Percentiles rank a stretch among this genome's conserved stretches.
Conservation (phyloP, 2,888 invertebrate genomes). For the Sarcophaga variegata region DNA sequence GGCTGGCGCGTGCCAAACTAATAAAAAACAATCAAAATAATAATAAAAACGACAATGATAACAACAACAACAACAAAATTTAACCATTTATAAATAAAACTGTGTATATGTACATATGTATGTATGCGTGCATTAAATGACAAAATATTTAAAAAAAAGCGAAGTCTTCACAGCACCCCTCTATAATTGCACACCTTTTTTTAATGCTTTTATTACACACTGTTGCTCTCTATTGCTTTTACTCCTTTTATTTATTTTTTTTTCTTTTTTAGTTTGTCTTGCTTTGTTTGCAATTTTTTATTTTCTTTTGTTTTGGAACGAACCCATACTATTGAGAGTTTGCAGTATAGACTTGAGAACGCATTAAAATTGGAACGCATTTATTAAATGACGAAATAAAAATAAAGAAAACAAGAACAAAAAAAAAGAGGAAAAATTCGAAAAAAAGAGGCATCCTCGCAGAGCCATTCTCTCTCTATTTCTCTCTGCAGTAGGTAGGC, state of each 20-base stretch:
- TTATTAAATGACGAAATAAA: constrained; percentile 40
- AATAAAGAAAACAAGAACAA: constrained; percentile 18
- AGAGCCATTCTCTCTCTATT: neutral
- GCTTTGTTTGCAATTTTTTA: too few relatives aligned
- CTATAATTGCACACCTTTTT: neutral
- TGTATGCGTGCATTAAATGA: constrained; percentile 30
- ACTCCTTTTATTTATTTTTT: neutral
- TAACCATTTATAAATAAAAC: constrained; percentile 37
- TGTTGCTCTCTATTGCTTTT: constrained; percentile 3
- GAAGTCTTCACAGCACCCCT: neutral
- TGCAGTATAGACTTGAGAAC: constrained; percentile 44
- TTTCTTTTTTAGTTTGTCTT: neutral
- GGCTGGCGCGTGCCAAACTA: constrained; percentile 67
- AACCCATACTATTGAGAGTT: neutral
- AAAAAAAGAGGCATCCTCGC: constrained; percentile 54
- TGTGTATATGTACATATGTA: constrained; percentile 6
- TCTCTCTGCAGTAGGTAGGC: constrained; percentile 15
- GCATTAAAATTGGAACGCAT: constrained; percentile 63
- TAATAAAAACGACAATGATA: constrained; percentile 6
- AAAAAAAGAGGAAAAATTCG: neutral
- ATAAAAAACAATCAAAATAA: constrained; percentile 49
- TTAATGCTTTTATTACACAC: constrained; percentile 5
- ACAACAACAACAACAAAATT: constrained; percentile 54
- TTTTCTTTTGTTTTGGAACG: too few relatives aligned
- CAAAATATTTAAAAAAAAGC: constrained; percentile 56